Conservation (phyloP, 2,797 vertebrate genomes). For the Pseudopleuronectes americanus region DNA sequence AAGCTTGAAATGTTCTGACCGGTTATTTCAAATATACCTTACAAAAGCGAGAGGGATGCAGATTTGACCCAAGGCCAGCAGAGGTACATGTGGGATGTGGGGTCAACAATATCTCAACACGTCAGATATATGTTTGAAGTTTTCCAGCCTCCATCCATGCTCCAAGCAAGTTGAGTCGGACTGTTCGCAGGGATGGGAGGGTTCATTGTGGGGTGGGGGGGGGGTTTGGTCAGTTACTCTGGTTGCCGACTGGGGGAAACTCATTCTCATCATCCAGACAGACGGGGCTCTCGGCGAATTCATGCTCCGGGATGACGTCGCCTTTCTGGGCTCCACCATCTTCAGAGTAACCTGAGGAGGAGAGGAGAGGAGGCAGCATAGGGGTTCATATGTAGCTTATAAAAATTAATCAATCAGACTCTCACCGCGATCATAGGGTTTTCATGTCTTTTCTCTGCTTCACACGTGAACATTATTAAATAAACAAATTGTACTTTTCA, state of each 20-base stretch:
- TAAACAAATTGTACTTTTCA: not conserved
- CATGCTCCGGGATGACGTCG: constrained; percentile 93
- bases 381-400: not conserved
- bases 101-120: constrained; percentile 31
- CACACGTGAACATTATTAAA: not conserved
- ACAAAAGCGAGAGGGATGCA: constrained; percentile 29
- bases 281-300: constrained; percentile 91
- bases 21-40: constrained; percentile 29
- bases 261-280: constrained; percentile 94
- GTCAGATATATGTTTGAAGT: constrained; percentile 30
- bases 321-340: constrained; percentile 91
- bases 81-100: constrained; percentile 29
- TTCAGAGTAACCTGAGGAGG: constrained; percentile 90
- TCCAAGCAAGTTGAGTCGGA: constrained; percentile 43
- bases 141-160: constrained; percentile 38
- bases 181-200: constrained; percentile 22
- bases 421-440: not conserved
- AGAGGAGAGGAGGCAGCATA: not conserved
- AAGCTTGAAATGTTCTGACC: constrained; percentile 22
- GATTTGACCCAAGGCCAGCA: constrained; percentile 57
- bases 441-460: not conserved
- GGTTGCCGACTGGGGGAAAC: constrained; percentile 93
- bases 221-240: constrained; percentile 82
- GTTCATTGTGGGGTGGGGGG: not conserved
- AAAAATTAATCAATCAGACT: not conserved